Evolutionary conservation across 2,797 vertebrate species (phyloP), one percentile per base, ranked within the genome.

Genomic region (Ctenochaetus hawaiiensis): DNA sequence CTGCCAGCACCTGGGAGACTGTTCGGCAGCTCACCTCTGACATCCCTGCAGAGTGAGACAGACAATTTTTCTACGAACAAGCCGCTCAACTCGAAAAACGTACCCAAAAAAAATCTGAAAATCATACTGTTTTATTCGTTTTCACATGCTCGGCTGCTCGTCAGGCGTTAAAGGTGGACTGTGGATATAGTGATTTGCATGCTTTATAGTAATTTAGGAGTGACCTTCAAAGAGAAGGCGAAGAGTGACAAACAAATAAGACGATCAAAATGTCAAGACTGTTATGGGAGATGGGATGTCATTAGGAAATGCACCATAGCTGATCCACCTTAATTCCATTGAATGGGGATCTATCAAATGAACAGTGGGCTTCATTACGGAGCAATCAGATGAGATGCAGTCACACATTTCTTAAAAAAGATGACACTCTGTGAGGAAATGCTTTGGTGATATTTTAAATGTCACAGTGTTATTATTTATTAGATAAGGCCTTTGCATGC

Each of bases 201-300:
- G 90, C 92, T 91, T 93, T 93, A 89, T 93, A 92, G 92, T 88
- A 79, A 94, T 94, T 95, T 92, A 54, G 78, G 65, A 80, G 77
- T 95, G 95, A 95, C 95, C 95, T 95, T 96, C 95, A 94, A 91
- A 93, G 87, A 81, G 84, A 72, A 81, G 53, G 80, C 75, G 89
- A 93, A 91, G 74, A 87, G 84, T 77, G 80, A 57, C 82, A 92
- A 95, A 93, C 88, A 93, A 94, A 95, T 89, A 94, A 91, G 85
- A 83, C 89, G 56, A 89, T 81, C 90, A 77, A 94, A 96, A 96
- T 96, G 94, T 94, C 95, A 96, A 83, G 83, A 87, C 69, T 76
- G 91, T 91, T 93, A 67, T 72, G 68, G 82, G 82, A 89, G 84
- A 91, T 72, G 82, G 84, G 80, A 76, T 72, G 79, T 87, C 87